Base-by-base conservation (phyloP, 2,888 invertebrate species). In the Spilosoma lubricipeda region DNA sequence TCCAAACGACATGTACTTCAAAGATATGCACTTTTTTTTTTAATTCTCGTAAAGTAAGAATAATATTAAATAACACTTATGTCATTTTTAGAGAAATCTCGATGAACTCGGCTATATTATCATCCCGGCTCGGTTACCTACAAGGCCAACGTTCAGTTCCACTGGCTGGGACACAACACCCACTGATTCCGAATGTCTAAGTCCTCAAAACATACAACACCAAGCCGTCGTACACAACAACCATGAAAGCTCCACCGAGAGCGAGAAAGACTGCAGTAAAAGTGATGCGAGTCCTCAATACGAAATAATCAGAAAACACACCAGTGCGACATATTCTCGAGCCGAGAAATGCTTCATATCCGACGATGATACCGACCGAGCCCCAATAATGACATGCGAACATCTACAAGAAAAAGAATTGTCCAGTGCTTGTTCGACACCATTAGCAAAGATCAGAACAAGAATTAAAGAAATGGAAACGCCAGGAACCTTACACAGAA, bases 401-500 rank as follows among this genome's bases (percentile, higher is more conserved):
- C 86, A 90, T 64, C 65, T 93, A 30, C 89, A 88, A 5, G 92
- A 91, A 11, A 92, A 91, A 66, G 92, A 92, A 2, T 91, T 83
- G 59, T 92, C 94, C 0, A 95, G 95, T 81, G 92, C 93, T 66
- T 95, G 93, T 72, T 95, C 95, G 0, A 95, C 95, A 0, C 95
- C 95, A 2, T 87, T 95, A 82, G 84, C 92, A 23, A 95, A 93
- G 77, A 82, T 94, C 2, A 89, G 89, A 59, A 89, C 93, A 1
- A 88, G 92, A 39, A 89, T 93, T 13, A 94, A 90, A 84, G 93
- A 94, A 27, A 85, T 92, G 15, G 92, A 88, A 0, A 92, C 95
- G 0, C 94, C 95, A 30, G 92, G 92, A 71, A 82, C 87, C 0
- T 85, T 95, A 45, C 93, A 96, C 39, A 91, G 91, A 80, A 95